phyloP scores from a whole-genome alignment of 2,113 vertebrate species.

The Plecturocebus donacophilus region DNA sequence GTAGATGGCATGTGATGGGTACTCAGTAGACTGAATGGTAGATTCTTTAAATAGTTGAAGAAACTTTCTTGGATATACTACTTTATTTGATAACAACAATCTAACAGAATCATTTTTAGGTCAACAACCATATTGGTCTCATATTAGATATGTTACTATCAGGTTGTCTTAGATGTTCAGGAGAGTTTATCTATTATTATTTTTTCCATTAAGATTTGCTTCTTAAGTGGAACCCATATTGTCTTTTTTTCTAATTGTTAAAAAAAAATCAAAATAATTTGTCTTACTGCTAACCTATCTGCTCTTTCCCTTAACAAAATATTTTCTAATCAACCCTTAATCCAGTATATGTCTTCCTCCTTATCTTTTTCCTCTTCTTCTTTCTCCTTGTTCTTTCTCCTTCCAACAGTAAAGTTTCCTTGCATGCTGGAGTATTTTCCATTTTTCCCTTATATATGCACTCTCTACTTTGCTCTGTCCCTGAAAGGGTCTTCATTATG shows the following conservation, averaged over 20 bases:
- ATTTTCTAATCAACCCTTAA: neutral
- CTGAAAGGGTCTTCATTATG: neutral
- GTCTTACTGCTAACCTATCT: neutral
- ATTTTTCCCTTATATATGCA: neutral
- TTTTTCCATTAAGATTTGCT: neutral
- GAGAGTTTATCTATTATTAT: neutral
- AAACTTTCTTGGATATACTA: neutral
- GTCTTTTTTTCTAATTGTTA: neutral
- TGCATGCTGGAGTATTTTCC: neutral
- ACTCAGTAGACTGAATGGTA: neutral
- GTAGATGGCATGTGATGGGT: neutral
- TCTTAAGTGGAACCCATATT: neutral
- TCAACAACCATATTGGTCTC: neutral
- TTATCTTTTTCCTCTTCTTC: neutral
- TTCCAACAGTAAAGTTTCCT: neutral
- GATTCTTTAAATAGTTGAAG: neutral
- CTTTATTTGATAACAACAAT: neutral
- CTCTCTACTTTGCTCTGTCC: neutral
- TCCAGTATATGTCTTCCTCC: neutral
- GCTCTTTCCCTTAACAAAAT: neutral
- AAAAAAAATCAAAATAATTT: neutral
- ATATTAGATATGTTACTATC: neutral
- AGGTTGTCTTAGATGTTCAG: neutral
- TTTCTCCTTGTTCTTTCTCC: neutral
- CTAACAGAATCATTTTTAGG: neutral